Conservation (phyloP, 2,797 vertebrate species). For the Mus caroli region DNA sequence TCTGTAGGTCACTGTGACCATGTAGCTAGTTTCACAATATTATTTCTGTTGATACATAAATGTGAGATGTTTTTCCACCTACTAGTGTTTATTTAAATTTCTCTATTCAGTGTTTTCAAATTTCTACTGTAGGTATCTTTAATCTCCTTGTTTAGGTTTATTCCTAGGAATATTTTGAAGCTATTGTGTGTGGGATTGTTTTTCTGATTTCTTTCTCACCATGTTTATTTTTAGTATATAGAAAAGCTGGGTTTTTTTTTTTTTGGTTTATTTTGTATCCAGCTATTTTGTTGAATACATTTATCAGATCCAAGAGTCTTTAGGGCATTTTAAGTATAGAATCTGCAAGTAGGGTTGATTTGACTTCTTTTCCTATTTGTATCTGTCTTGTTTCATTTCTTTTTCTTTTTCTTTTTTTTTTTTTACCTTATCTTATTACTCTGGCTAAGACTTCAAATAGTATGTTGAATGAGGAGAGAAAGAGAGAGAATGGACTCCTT, state of each 20-base stretch:
- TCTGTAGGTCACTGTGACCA: constrained; percentile 25
- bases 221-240: not conserved
- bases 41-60: not conserved
- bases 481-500: not conserved
- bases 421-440: not conserved
- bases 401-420: not conserved
- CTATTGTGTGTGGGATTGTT: constrained; percentile 18
- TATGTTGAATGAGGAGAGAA: not conserved
- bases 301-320: not conserved
- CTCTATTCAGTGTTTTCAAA: not conserved
- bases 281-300: not conserved
- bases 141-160: constrained; percentile 2
- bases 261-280: not conserved
- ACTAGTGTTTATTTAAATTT: not conserved
- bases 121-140: not conserved
- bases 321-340: not conserved
- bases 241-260: not conserved
- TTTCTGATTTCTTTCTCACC: not conserved
- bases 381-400: not conserved
- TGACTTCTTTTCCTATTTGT: not conserved
- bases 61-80: not conserved
- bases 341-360: not conserved
- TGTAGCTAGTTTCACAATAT: constrained; percentile 14
- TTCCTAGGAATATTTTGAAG: constrained; percentile 11
- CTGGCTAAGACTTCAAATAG: not conserved